Evolutionary conservation across 2,113 vertebrate species (phyloP).

Genomic region (Actenoides hombroni): DNA sequence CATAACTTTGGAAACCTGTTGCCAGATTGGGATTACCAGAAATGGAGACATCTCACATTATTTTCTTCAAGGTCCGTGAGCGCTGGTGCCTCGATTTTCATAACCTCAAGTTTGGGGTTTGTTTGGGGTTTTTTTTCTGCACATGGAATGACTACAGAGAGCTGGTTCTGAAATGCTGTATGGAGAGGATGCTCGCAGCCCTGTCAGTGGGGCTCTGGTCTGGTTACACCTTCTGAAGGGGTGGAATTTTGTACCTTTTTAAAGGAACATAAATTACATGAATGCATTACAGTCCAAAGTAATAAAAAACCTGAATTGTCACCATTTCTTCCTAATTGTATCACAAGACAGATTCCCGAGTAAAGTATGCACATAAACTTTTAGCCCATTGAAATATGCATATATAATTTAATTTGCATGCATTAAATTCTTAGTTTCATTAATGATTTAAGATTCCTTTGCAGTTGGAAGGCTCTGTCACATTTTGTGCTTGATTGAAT

Average conservation of each 20-base stretch:
- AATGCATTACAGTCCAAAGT: slow-evolving; percentile 7
- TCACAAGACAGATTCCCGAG: slow-evolving; percentile 21
- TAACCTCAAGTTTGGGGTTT: not conserved
- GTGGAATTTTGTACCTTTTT: slow-evolving; percentile 27
- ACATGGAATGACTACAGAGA: not conserved
- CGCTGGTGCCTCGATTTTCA: not conserved
- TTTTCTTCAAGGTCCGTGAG: not conserved
- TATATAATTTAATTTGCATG: slow-evolving; percentile 74
- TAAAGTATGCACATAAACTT: slow-evolving; percentile 63
- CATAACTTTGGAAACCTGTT: not conserved
- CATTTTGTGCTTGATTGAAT: slow-evolving; percentile 48
- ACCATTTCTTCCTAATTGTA: slow-evolving; percentile 36
- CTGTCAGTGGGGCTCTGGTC: not conserved
- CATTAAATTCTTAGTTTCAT: slow-evolving; percentile 65
- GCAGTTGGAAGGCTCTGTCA: slow-evolving; percentile 33
- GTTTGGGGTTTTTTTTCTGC: not conserved
- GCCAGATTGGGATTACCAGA: not conserved
- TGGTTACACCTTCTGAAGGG: not conserved
- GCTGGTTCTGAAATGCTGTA: not conserved
- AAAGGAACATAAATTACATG: slow-evolving; percentile 50
- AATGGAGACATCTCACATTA: not conserved
- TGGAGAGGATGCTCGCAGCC: not conserved
- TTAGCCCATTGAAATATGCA: slow-evolving; percentile 59
- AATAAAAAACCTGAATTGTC: slow-evolving; percentile 53
- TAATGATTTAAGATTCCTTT: slow-evolving; percentile 67